Evolutionary conservation across 2,113 vertebrate species (phyloP), one percentile per base, ranked within the genome.

Genomic region (Oenanthe melanoleuca): DNA sequence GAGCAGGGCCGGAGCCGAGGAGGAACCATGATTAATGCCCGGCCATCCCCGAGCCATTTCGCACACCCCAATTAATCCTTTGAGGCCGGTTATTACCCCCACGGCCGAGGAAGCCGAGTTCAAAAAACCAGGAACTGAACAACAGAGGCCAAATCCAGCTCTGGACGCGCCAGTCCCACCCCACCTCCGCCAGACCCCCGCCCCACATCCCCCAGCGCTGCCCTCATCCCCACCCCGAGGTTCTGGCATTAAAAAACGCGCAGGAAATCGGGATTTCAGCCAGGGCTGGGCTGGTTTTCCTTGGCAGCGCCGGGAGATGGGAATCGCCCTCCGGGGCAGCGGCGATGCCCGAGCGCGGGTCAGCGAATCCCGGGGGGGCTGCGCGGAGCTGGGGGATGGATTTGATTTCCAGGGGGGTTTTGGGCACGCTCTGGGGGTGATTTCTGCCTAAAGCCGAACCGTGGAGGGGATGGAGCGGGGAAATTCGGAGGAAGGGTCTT

Each of bases 11-110:
- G 86, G 78, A 91, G 64, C 83, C 23, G 25, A 8, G 67, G 80
- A 89, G 89, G 81, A 93, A 45, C 86, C 89, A 44, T 70, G 94
- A 96, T 81, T 89, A 88, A 94, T 23, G 67, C 75, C 5, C 44
- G 14, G 67, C 55, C 87, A 56, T 91, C 61, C 71, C 90, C 60
- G 79, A 91, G 42, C 70, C 95, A 37, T 86, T 86, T 77, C 80
- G 11, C 89, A 83, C 92, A 67, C 63, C 80, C 93, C 95, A 95
- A 93, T 92, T 87, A 91, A 91, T 73, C 80, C 82, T 89, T 37
- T 21, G 40, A 81, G 95, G 77, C 37, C 6, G 71, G 34, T 89
- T 11, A 74, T 81, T 78, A 94, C 86, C 88, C 69, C 81, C 92
- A n/a, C 2, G 6, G 71, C 85, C 6, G 31, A 55, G 61, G 63